Base-by-base conservation (phyloP, 2,888 invertebrate species). In the Amblyjoppa proteus region DNA sequence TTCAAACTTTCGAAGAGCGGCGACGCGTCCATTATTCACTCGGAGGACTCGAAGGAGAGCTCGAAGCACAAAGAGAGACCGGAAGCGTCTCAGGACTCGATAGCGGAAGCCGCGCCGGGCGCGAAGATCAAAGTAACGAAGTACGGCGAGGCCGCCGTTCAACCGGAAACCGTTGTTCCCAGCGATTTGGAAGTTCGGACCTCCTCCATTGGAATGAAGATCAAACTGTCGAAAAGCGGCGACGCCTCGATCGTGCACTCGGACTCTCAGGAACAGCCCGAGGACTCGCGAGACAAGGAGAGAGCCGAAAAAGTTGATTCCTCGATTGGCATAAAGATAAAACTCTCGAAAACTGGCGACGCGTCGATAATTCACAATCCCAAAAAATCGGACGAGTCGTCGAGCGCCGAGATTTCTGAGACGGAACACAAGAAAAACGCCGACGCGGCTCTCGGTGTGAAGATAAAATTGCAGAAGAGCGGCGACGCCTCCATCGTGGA, bases 261-360 rank as follows among this genome's bases (percentile, higher is more conserved):
- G 3, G 92, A 91, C 16, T 91, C 91, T 13, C 88, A 87, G 45
- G 90, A 91, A 38, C 79, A 84, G 34, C 25, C 70, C 0, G 89
- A 89, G 31, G 89, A 77, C 2, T 89, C 92, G 1, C 69, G 76
- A 53, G 87, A 88, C 1, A 88, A 91, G 68, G 74, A 34, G 25
- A 92, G 91, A 34, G 84, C 85, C 49, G 90, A 91, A n/a, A 80
- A 91, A 75, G 91, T 90, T 4, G 93, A 91, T 71, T 90, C 91
- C 9, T 89, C 91, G 7, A 80, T 91, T 28, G 92, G 93, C 34
- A 92, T 93, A 92, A 93, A 93, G 73, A 92, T 93, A 20, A 93
- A 93, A 66, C 84, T 93, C 34, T 93, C 92, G 0, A 93, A 92
- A 87, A 92, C 89, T 20, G 93, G 93, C 2, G 93, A 93, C 75